Conservation (phyloP, 2,113 vertebrate species). For the Gobius niger region DNA sequence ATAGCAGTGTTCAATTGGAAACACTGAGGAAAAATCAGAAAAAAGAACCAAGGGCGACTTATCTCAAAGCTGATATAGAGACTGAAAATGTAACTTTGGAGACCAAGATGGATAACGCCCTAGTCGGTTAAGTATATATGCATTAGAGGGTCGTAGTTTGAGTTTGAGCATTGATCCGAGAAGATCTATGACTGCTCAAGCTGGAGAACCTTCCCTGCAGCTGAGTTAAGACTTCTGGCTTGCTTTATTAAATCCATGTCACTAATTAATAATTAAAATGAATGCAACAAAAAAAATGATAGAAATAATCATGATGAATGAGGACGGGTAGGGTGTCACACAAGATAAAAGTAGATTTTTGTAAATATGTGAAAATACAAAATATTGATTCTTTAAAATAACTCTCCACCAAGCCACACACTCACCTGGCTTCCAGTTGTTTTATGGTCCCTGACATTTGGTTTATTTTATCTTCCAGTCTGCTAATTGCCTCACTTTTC, state of each 20-base stretch:
- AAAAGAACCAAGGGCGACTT: slow-evolving; percentile 41
- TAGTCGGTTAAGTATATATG: slow-evolving; percentile 66
- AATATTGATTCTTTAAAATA: neutral
- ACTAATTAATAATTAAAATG: slow-evolving; percentile 67
- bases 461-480: slow-evolving; percentile 94
- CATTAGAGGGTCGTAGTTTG: slow-evolving; percentile 41
- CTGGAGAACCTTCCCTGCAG: slow-evolving; percentile 91
- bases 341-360: slow-evolving; percentile 28
- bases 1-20: slow-evolving; percentile 14
- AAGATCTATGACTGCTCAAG: slow-evolving; percentile 79
- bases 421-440: slow-evolving; percentile 94
- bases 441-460: slow-evolving; percentile 95
- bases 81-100: slow-evolving; percentile 34
- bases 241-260: slow-evolving; percentile 98
- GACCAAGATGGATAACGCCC: slow-evolving; percentile 56
- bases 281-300: neutral
- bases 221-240: slow-evolving; percentile 92
- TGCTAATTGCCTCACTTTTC: slow-evolving; percentile 89
- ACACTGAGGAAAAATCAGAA: slow-evolving; percentile 25
- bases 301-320: slow-evolving; percentile 38
- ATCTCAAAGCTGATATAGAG: slow-evolving; percentile 64
- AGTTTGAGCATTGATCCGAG: slow-evolving; percentile 6
- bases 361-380: neutral
- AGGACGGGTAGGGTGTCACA: slow-evolving; percentile 45
- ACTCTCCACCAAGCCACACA: neutral